Percentiles rank a stretch among this genome's conserved stretches.
phyloP scores from a whole-genome alignment of 92 coral and sea anemone species.

The Zoanthus solanderi region DNA sequence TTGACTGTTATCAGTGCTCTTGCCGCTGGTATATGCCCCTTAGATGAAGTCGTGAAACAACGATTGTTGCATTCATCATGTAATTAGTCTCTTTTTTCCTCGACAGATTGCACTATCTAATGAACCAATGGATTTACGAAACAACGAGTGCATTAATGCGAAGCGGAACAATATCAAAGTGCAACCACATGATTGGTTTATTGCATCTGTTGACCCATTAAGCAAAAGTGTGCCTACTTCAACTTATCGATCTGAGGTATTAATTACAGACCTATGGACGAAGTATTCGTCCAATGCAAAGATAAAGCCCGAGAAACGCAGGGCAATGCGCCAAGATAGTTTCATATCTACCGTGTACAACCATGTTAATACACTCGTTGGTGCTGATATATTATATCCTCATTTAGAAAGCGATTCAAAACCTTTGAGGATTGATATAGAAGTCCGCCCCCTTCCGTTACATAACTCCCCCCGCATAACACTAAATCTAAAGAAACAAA shows the following conservation, averaged over 20 bases:
- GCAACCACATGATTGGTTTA: background rate
- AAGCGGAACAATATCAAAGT: background rate
- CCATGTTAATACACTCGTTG: background rate
- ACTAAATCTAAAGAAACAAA: too few species aligned
- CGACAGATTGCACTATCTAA: background rate
- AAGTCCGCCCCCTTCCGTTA: too few species aligned
- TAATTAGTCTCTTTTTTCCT: constrained; percentile 8
- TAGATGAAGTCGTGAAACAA: background rate
- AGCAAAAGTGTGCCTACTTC: background rate
- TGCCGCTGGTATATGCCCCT: background rate
- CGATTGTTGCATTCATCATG: background rate
- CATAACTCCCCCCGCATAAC: too few species aligned
- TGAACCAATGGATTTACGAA: background rate
- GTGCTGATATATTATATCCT: background rate
- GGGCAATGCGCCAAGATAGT: background rate
- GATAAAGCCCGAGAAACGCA: background rate
- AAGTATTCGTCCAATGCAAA: background rate
- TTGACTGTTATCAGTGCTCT: background rate
- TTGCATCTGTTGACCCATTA: background rate
- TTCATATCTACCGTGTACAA: background rate
- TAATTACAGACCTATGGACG: background rate
- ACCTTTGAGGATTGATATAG: background rate
- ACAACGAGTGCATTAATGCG: background rate
- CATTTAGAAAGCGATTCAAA: background rate
- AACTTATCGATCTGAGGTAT: background rate